phyloP scores from a whole-genome alignment of 2,888 invertebrate species.

The Dorcus hopei region DNA sequence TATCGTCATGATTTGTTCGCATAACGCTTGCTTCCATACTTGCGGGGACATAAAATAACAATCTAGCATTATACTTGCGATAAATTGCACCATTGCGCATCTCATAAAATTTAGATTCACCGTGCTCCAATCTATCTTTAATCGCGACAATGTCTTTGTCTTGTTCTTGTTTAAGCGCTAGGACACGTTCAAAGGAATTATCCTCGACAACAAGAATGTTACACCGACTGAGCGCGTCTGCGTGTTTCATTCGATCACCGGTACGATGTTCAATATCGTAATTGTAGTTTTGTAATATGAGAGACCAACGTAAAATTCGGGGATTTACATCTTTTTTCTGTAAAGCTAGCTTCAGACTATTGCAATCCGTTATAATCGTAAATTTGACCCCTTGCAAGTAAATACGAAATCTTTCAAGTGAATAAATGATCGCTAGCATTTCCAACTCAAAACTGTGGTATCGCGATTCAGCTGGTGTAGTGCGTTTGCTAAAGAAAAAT shows the following conservation, averaged over 20 bases:
- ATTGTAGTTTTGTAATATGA: slow-evolving; percentile 32
- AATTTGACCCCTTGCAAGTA: slow-evolving; percentile 34
- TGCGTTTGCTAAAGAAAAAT: slow-evolving; percentile 30
- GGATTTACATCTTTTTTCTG: slow-evolving; percentile 33
- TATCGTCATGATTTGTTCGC: slow-evolving; percentile 27
- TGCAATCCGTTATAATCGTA: slow-evolving; percentile 39
- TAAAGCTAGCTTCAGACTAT: slow-evolving; percentile 35
- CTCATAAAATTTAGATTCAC: slow-evolving; percentile 7
- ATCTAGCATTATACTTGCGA: slow-evolving; percentile 4
- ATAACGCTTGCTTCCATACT: slow-evolving; percentile 28
- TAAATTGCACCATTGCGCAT: slow-evolving; percentile 8
- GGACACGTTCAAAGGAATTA: slow-evolving; percentile 9
- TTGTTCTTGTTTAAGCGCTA: slow-evolving; percentile 5
- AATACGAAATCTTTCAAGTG: slow-evolving; percentile 37
- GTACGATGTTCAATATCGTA: not conserved
- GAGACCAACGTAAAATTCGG: slow-evolving; percentile 35
- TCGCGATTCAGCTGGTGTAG: slow-evolving; percentile 27
- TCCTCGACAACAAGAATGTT: slow-evolving; percentile 3
- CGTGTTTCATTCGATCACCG: slow-evolving; percentile 2
- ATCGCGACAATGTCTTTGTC: slow-evolving; percentile 5
- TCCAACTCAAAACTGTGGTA: slow-evolving; percentile 41
- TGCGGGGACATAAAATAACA: slow-evolving; percentile 25
- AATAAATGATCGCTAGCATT: slow-evolving; percentile 37
- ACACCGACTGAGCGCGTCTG: slow-evolving; percentile 7
- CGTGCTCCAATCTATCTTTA: slow-evolving; percentile 6